Conservation (phyloP, 2,113 vertebrate species). For the Chionis minor region DNA sequence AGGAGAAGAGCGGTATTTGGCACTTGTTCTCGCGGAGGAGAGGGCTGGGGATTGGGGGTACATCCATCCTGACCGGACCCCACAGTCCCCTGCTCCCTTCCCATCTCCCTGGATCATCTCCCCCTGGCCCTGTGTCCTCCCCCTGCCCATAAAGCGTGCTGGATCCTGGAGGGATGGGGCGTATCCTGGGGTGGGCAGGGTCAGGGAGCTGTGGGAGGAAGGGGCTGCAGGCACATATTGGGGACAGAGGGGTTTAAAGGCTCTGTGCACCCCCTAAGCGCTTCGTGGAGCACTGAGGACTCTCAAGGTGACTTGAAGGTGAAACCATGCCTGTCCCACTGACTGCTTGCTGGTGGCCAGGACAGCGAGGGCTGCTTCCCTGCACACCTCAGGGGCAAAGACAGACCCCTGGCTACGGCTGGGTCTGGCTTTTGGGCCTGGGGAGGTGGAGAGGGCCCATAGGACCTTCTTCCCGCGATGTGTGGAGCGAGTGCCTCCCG, state of each 20-base stretch:
- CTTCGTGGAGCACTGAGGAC: neutral
- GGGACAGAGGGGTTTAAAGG: neutral
- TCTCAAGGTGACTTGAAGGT: constrained; percentile 62
- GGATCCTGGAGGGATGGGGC: neutral
- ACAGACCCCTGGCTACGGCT: neutral
- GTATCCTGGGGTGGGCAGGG: neutral
- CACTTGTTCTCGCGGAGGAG: neutral
- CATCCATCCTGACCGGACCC: neutral
- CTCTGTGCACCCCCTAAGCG: neutral
- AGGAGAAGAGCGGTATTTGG: constrained; percentile 2
- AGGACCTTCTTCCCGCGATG: accelerated
- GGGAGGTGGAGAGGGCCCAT: neutral
- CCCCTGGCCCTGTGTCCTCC: neutral
- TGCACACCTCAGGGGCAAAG: neutral
- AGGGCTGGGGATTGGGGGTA: neutral
- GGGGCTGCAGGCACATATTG: neutral
- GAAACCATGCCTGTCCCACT: neutral
- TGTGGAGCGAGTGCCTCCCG: accelerated
- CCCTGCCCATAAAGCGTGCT: neutral
- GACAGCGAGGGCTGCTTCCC: neutral
- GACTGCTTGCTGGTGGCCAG: accelerated
- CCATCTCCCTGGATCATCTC: too few relatives aligned
- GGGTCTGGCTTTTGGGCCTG: neutral
- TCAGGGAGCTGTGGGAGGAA: neutral
- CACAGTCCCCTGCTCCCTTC: neutral